Conservation (phyloP, 2,888 invertebrate species). For the Acronicta alni region DNA sequence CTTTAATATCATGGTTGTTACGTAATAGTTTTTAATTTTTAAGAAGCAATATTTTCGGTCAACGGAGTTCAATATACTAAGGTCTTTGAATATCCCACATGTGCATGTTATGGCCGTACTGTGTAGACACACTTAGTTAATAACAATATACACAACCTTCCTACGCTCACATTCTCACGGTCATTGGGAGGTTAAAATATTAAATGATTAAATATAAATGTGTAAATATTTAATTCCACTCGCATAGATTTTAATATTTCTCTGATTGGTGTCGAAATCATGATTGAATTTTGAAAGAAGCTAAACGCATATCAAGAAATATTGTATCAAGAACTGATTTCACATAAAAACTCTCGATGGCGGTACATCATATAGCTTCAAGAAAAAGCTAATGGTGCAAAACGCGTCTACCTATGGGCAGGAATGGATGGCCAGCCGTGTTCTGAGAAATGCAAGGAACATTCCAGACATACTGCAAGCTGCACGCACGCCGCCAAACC, state of each 20-base stretch:
- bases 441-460: slow-evolving; percentile 70
- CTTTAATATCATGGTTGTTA: neutral
- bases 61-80: slow-evolving; percentile 37
- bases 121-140: slow-evolving; percentile 4
- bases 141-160: slow-evolving; percentile 28
- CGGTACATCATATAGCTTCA: slow-evolving; percentile 56
- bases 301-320: slow-evolving; percentile 1
- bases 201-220: slow-evolving; percentile 1
- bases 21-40: neutral
- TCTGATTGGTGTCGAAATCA: neutral
- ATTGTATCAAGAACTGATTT: slow-evolving; percentile 10
- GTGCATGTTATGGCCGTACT: slow-evolving; percentile 19
- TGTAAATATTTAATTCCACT: neutral
- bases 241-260: neutral
- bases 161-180: slow-evolving; percentile 35
- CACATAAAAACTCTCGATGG: slow-evolving; percentile 25
- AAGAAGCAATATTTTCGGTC: slow-evolving; percentile 6
- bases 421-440: slow-evolving; percentile 63
- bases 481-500: slow-evolving; percentile 55
- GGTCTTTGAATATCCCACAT: slow-evolving; percentile 19
- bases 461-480: slow-evolving; percentile 67
- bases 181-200: slow-evolving; percentile 18
- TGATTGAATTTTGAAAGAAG: neutral
- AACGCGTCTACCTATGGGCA: slow-evolving; percentile 63
- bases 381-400: slow-evolving; percentile 69